Evolutionary conservation across 2,888 invertebrate species (phyloP).

Genomic region (Spicauda simplicius): DNA sequence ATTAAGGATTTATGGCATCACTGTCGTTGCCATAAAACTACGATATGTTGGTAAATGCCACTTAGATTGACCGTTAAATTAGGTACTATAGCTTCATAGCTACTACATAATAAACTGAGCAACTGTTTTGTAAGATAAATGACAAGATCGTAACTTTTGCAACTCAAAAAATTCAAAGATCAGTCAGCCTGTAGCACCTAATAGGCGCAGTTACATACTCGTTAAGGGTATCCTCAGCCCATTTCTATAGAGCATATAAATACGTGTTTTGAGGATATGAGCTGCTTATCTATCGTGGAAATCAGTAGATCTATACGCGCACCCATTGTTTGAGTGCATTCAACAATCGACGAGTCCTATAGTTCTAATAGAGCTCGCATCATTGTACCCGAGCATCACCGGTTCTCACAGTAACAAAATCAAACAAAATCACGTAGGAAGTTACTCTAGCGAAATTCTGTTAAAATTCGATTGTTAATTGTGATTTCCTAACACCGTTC

Average conservation of each 20-base stretch:
- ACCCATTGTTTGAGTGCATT: conserved; percentile 48
- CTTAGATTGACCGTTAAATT: too few species aligned
- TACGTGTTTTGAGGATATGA: not conserved
- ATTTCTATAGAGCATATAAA: not conserved
- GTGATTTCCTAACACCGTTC: conserved; percentile 37
- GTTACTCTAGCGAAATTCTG: conserved; percentile 51
- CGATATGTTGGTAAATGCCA: too few species aligned
- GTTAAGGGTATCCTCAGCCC: not conserved
- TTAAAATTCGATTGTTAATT: conserved; percentile 50
- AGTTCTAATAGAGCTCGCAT: conserved; percentile 64
- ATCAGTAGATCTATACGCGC: conserved; percentile 1
- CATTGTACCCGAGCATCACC: conserved; percentile 61
- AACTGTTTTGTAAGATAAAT: too few species aligned
- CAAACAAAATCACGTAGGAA: conserved; percentile 58
- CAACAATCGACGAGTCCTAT: conserved; percentile 62
- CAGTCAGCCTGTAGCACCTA: too few species aligned
- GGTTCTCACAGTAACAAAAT: conserved; percentile 67
- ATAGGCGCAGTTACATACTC: not conserved
- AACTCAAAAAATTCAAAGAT: too few species aligned
- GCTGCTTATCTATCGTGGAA: not conserved
- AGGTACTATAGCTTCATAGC: too few species aligned
- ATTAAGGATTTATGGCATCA: not conserved
- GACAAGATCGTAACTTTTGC: too few species aligned
- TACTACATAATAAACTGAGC: too few species aligned
- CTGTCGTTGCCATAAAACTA: too few species aligned